These are phyloP conservation scores for Heliornis fulica DNA, from an alignment of 2,113 vertebrate genomes.

Conservation along the genomic window DNA sequence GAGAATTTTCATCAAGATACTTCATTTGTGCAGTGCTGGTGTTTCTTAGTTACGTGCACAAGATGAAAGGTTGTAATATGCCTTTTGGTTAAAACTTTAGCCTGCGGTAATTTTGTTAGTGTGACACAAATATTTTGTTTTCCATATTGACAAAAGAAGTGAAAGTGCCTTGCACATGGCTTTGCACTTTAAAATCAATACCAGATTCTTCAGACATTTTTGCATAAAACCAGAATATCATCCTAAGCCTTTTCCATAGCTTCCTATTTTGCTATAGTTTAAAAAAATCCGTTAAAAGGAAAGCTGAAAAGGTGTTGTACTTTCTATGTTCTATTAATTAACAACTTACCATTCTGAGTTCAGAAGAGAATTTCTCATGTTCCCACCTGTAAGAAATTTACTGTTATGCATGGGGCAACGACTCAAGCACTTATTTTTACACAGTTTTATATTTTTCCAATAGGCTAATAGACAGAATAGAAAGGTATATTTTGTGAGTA, in stretches of 20 bases:
- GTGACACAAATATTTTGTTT: background rate
- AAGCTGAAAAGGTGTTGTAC: background rate
- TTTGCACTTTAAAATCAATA: background rate
- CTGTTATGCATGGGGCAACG: background rate
- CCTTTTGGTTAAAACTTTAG: background rate
- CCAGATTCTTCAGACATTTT: background rate
- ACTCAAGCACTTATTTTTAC: background rate
- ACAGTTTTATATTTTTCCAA: background rate
- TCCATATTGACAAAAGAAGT: background rate
- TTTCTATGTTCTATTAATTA: background rate
- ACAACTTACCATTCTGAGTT: background rate
- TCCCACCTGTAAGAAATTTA: background rate
- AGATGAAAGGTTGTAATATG: background rate
- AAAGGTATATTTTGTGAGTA: too few relatives aligned
- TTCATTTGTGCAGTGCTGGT: background rate
- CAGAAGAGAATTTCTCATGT: background rate
- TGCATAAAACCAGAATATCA: background rate
- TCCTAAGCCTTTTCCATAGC: background rate
- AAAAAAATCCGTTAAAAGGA: background rate
- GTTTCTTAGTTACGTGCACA: background rate
- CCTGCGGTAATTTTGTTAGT: background rate
- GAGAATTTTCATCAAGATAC: background rate
- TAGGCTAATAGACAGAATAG: too few relatives aligned
- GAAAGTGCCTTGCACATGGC: background rate
- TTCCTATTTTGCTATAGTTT: background rate